A percentile compares a stretch with the other conserved stretches of the same genome.
Evolutionary conservation across 2,113 vertebrate genomes (phyloP).

Genomic region (Sceloporus undulatus): DNA sequence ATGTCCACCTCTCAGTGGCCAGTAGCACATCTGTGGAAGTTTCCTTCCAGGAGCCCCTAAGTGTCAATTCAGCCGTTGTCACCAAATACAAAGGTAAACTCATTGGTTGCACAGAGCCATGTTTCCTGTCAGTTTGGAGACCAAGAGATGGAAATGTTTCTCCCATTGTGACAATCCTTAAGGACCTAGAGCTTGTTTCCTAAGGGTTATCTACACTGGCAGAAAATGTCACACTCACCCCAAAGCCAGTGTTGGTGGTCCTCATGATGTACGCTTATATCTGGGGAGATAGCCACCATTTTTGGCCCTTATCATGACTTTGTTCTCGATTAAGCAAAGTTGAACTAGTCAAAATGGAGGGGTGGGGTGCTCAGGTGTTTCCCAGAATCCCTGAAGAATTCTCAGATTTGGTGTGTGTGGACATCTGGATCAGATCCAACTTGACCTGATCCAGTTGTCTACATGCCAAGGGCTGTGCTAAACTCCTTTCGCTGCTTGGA

Average conservation of each 20-base stretch:
- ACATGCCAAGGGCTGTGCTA: too few species aligned
- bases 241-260: background rate
- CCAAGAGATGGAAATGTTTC: too few species aligned
- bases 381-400: too few species aligned
- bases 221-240: background rate
- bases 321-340: too few species aligned
- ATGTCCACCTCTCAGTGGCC: conserved; percentile 83
- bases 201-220: background rate
- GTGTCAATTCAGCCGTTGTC: conserved; percentile 87
- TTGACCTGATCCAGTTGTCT: too few species aligned
- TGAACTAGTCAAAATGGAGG: background rate
- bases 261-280: too few species aligned
- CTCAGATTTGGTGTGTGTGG: too few species aligned
- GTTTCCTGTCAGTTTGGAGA: background rate
- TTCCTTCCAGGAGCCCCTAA: conserved; percentile 88
- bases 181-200: background rate
- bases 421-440: too few species aligned
- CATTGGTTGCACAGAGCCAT: accelerated
- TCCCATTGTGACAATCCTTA: background rate
- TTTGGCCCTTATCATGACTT: too few species aligned
- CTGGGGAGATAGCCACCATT: too few species aligned
- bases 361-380: background rate
- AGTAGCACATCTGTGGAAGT: conserved; percentile 86
- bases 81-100: conserved; percentile 91
- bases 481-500: too few species aligned